Conservation (phyloP, 2,113 vertebrate species). For the Nerophis ophidion region DNA sequence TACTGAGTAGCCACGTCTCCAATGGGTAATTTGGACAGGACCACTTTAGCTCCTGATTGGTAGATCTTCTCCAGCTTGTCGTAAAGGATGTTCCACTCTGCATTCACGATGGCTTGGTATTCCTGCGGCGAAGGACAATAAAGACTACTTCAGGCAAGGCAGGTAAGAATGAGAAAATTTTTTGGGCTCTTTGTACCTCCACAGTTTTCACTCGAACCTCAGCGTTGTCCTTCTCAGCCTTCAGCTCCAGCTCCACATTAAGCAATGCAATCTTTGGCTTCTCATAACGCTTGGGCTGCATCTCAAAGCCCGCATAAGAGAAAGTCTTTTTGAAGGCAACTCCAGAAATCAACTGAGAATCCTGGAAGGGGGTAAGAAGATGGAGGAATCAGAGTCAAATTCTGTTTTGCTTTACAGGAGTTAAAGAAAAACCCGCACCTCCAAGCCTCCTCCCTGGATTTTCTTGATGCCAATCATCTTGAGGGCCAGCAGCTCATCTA, state of each 20-base stretch:
- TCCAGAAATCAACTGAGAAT: conserved; percentile 86
- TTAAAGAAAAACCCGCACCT: conserved; percentile 63
- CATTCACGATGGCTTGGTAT: conserved; percentile 96
- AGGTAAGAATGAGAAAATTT: neutral
- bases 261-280: conserved; percentile 86
- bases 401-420: neutral
- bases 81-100: conserved; percentile 96
- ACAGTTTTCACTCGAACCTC: conserved; percentile 88
- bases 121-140: conserved; percentile 70
- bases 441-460: conserved; percentile 91
- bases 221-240: conserved; percentile 96
- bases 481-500: conserved; percentile 88
- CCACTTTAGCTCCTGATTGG: conserved; percentile 88
- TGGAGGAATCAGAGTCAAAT: neutral
- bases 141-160: fast-evolving
- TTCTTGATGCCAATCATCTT: conserved; percentile 99
- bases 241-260: conserved; percentile 94
- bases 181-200: conserved; percentile 66
- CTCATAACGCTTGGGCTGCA: conserved; percentile 93
- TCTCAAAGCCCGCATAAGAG: conserved; percentile 96
- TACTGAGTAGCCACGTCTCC: conserved; percentile 96
- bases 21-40: conserved; percentile 91
- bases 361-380: conserved; percentile 60
- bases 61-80: conserved; percentile 94
- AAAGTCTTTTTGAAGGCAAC: conserved; percentile 99